Base-by-base conservation (phyloP, 2,888 invertebrate genomes). In the Idaea aversata region DNA sequence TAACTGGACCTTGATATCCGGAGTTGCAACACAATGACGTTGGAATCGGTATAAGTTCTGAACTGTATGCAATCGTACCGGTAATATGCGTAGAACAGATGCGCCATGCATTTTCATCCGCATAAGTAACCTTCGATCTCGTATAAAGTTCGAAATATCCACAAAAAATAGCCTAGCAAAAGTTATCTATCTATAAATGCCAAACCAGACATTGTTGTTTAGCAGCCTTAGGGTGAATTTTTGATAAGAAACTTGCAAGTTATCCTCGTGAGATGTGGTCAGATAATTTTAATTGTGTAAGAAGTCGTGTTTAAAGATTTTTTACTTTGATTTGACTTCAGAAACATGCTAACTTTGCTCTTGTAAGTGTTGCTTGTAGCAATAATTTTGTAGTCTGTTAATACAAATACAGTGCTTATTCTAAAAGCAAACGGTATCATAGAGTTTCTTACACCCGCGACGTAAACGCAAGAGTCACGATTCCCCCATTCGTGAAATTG, bases 1-100 rank as follows among this genome's bases (percentile, higher is more conserved):
- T 87, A 91, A 91, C 82, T 88, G 87, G 92, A 88, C 91, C 92
- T 92, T 91, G 92, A 88, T 91, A 86, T 92, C 91, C 91, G 90
- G 86, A 77, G 82, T 89, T 89, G 84, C 88, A 79, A 85, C 87
- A 87, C 79, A 75, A 77, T 72, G 75, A 77, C 76, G 74, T 71
- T 71, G 72, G 57, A 59, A 57, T 61, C 64, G 61, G 60, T 57
- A 63, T 65, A 71, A 57, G 35, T 61, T 65, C 59, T 36, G 57
- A 47, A 47, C 47, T 47, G 47, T 47, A 47, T 47, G 47, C 6
- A 47, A 47, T 47, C 13, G 10, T 47, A 47, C 10, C 47, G 7
- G 47, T 10, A 10, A 10, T 47, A 47, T 47, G 10, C 10, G 10
- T 47, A 47, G 47, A 10, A 13, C 0, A 47, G 47, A 47, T 10